Base-by-base conservation (phyloP, 2,888 invertebrate species). In the Stegana nigrithorax region DNA sequence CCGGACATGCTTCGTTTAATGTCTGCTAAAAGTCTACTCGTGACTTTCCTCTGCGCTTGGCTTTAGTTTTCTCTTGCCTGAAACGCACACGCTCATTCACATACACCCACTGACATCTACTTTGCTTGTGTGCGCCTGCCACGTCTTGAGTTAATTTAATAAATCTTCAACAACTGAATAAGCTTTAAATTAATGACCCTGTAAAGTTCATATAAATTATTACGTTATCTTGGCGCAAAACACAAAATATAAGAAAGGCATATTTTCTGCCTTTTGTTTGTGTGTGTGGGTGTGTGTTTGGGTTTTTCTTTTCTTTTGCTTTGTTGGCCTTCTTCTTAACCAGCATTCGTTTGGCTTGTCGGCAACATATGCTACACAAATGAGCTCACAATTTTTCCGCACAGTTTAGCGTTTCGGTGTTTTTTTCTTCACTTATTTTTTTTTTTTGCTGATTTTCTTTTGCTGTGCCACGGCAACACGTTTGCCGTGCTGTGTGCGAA, bases 161-260 rank as follows among this genome's bases (percentile, higher is more conserved):
- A 82, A 82, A 82, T 82, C 82, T 82, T 82, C 74, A 80, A 78
- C 82, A 82, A 81, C 80, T 82, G 82, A 82, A 81, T 82, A 80
- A 81, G 81, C 78, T 82, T 82, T 76, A 82, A 82, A 82, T 82
- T 82, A 82, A 82, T 81, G 82, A 80, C 81, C 77, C 75, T 78
- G 74, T 72, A 80, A 82, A 80, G 78, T 81, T 81, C 79, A 78
- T 78, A 80, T 79, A 80, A 80, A 80, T 81, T 78, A 74, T 79
- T 73, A 71, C 74, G 70, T 79, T 80, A 78, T 79, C 73, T 78
- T 51, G n/a, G 50, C 59, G 56, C 62, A 56, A 44, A 64, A 60
- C 60, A 60, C 39, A 29, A 50, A 21, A 12, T 29, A 29, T 57
- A 59, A 55, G 60, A n/a, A n/a, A n/a, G n/a, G n/a, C n/a, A n/a